Evolutionary conservation across 2,888 invertebrate species (phyloP).

Genomic region (Pammene aurita): DNA sequence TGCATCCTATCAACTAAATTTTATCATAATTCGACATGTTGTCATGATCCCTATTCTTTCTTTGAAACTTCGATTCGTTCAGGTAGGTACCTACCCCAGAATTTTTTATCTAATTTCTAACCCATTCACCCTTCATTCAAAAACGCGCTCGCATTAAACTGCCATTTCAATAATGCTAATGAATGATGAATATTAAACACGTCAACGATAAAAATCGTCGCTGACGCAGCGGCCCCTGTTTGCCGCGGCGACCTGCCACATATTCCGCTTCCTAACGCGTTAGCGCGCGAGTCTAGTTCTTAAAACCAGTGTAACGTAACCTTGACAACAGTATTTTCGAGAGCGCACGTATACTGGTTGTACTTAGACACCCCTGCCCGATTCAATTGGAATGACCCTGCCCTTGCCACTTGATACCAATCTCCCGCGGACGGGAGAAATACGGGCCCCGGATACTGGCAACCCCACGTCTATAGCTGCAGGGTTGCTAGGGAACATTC

Average conservation of each 20-base stretch:
- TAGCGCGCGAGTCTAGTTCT: not conserved
- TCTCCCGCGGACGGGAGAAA: slow-evolving; percentile 41
- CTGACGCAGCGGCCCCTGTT: slow-evolving; percentile 41
- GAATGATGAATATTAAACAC: slow-evolving; percentile 42
- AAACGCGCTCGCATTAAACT: slow-evolving; percentile 32
- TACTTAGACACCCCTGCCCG: not conserved
- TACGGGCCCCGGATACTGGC: slow-evolving; percentile 41
- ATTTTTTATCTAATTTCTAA: slow-evolving; percentile 13
- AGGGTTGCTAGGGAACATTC: slow-evolving; percentile 35
- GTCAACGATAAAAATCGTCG: slow-evolving; percentile 42
- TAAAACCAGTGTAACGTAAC: slow-evolving; percentile 2
- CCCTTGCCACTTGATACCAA: slow-evolving; percentile 41
- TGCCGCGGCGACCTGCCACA: slow-evolving; percentile 36
- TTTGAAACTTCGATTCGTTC: no score
- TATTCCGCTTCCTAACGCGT: not conserved
- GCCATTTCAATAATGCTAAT: slow-evolving; percentile 41
- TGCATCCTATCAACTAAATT: no score
- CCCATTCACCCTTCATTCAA: slow-evolving; percentile 27
- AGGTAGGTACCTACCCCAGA: not conserved
- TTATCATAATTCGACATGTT: no score
- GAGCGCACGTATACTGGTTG: not conserved
- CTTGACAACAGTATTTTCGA: not conserved
- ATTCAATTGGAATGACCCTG: slow-evolving; percentile 6
- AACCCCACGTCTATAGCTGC: slow-evolving; percentile 37
- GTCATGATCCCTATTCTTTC: no score